Evolutionary conservation across 2,888 invertebrate genomes (phyloP).

Genomic region (Ophion ventricosus): DNA sequence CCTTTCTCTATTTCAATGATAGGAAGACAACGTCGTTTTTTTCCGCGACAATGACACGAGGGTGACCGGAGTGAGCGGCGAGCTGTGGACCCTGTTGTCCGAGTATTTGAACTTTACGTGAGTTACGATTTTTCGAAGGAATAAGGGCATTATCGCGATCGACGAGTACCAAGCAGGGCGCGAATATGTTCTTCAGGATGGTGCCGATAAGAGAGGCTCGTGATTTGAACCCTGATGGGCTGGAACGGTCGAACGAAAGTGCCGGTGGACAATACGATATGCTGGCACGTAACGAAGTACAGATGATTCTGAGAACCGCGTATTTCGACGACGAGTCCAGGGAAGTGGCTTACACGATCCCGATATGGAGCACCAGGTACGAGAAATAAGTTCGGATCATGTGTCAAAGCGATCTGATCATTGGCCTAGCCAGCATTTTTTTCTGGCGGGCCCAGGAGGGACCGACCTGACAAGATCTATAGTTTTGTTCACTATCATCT

Average conservation of each 20-base stretch:
- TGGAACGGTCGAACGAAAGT: constrained; percentile 59
- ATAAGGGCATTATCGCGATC: too few relatives aligned
- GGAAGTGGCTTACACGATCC: constrained; percentile 64
- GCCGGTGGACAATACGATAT: constrained; percentile 64
- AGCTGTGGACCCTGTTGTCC: constrained; percentile 67
- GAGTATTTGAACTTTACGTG: constrained; percentile 71
- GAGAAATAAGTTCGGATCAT: too few relatives aligned
- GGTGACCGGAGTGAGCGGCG: constrained; percentile 64
- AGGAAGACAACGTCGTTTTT: constrained; percentile 36
- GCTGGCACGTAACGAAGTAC: constrained; percentile 62
- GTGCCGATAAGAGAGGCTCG: constrained; percentile 4
- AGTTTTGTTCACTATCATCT: too few relatives aligned
- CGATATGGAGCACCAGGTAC: constrained; percentile 69
- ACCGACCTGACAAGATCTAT: too few relatives aligned
- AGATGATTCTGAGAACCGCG: constrained; percentile 66
- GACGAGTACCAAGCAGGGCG: too few relatives aligned
- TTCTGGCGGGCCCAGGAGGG: too few relatives aligned
- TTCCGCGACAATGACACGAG: constrained; percentile 56
- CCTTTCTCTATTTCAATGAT: too few relatives aligned
- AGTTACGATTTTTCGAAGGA: not conserved
- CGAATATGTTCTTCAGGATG: constrained; percentile 43
- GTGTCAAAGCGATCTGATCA: too few relatives aligned
- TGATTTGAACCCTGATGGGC: constrained; percentile 35
- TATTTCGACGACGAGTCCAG: constrained; percentile 44
- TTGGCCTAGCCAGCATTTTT: too few relatives aligned